These are phyloP conservation scores for Megalops cyprinoides DNA, from an alignment of 2,797 vertebrate genomes.

Conservation along the genomic window DNA sequence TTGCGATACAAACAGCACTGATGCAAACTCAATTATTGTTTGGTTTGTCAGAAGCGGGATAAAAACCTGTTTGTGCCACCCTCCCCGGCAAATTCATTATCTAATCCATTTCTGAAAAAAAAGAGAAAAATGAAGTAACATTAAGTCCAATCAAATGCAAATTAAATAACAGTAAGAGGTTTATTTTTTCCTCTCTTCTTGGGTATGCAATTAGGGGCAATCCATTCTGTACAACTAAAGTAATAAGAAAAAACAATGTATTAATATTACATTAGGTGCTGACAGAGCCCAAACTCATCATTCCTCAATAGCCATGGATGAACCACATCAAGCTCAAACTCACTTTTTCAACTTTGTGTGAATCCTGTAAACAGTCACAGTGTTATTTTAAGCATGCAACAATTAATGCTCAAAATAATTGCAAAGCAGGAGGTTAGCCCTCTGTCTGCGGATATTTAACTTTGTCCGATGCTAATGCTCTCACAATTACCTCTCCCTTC, in stretches of 20 bases:
- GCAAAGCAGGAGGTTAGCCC: neutral
- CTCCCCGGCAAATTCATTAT: conserved; percentile 26
- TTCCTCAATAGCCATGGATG: conserved; percentile 53
- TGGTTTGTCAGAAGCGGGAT: conserved; percentile 8
- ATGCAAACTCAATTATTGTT: conserved; percentile 28
- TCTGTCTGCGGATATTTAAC: neutral
- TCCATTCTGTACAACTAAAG: conserved; percentile 55
- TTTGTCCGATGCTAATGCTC: neutral
- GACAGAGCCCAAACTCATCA: conserved; percentile 65
- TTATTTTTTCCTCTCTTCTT: conserved; percentile 56
- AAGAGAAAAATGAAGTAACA: conserved; percentile 53
- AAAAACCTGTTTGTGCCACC: neutral
- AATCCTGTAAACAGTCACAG: neutral
- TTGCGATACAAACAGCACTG: neutral
- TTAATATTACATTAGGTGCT: conserved; percentile 69
- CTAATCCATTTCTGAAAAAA: conserved; percentile 24
- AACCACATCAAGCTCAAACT: conserved; percentile 38
- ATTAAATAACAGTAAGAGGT: conserved; percentile 54
- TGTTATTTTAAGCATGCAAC: neutral
- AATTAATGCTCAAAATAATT: neutral
- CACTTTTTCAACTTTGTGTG: conserved; percentile 12
- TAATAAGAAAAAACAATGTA: conserved; percentile 62
- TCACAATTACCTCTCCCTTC: neutral
- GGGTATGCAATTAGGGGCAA: conserved; percentile 60
- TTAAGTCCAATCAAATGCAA: conserved; percentile 58